Conservation (phyloP, 2,888 invertebrate genomes). For the Lycaena phlaeas region DNA sequence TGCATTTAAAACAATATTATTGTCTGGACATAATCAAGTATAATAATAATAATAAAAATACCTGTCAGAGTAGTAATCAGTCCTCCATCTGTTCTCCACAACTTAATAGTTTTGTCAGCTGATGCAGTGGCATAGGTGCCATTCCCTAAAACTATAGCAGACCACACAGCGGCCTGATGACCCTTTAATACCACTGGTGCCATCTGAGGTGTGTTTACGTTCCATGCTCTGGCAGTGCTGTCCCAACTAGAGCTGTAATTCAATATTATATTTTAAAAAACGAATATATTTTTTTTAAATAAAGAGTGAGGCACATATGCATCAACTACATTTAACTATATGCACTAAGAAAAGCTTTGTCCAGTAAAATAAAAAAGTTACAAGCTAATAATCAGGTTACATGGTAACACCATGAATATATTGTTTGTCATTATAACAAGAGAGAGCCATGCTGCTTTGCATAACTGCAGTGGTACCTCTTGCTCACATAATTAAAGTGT, state of each 20-base stretch:
- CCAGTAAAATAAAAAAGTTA: no score
- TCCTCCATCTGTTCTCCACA: slow-evolving; percentile 84
- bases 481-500: no score
- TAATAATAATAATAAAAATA: slow-evolving; percentile 25
- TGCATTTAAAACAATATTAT: no score
- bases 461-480: no score
- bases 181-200: slow-evolving; percentile 75
- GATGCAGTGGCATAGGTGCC: slow-evolving; percentile 85
- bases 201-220: slow-evolving; percentile 65
- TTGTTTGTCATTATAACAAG: no score
- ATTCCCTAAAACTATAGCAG: slow-evolving; percentile 71
- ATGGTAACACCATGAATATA: no score
- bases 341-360: no score
- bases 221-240: slow-evolving; percentile 89
- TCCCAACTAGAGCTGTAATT: slow-evolving; percentile 95
- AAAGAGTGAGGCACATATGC: no score
- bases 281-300: neutral
- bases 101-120: slow-evolving; percentile 91
- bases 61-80: slow-evolving; percentile 78
- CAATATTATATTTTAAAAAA: slow-evolving; percentile 37
- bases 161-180: slow-evolving; percentile 92
- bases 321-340: no score
- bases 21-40: no score
- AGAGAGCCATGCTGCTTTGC: no score
- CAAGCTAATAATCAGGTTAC: no score